phyloP scores from a whole-genome alignment of 2,888 invertebrate species.

The Sesia bembeciformis region DNA sequence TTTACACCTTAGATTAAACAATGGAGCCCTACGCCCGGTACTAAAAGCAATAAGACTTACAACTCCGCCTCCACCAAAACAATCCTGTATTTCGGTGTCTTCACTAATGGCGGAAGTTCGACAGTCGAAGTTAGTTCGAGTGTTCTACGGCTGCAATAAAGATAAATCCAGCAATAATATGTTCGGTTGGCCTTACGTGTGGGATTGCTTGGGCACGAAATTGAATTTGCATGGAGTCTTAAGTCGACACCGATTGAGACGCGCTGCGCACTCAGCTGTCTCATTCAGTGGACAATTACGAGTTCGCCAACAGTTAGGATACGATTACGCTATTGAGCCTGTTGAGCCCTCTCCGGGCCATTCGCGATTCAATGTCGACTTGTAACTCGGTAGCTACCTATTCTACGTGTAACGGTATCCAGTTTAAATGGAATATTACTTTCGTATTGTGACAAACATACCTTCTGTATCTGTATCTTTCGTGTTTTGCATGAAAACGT shows the following conservation, averaged over 20 bases:
- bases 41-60: slow-evolving; percentile 74
- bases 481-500: no score
- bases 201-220: slow-evolving; percentile 67
- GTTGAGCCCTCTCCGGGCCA: slow-evolving; percentile 19
- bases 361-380: neutral
- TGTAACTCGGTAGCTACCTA: neutral
- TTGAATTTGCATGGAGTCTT: slow-evolving; percentile 74
- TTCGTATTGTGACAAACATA: neutral
- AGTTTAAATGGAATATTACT: neutral
- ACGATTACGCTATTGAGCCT: slow-evolving; percentile 43
- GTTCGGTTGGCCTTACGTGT: slow-evolving; percentile 69
- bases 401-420: neutral
- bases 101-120: slow-evolving; percentile 73
- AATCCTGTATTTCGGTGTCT: slow-evolving; percentile 72
- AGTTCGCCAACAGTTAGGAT: slow-evolving; percentile 44
- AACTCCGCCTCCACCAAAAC: slow-evolving; percentile 70
- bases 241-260: slow-evolving; percentile 64
- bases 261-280: slow-evolving; percentile 39
- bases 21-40: slow-evolving; percentile 55
- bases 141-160: slow-evolving; percentile 72
- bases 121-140: slow-evolving; percentile 72
- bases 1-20: slow-evolving; percentile 60
- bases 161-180: slow-evolving; percentile 75
- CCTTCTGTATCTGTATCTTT: neutral
- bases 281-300: slow-evolving; percentile 55